Evolutionary conservation across 2,888 invertebrate species (phyloP), one percentile per base, ranked within the genome.

Genomic region (Liodrosophila aerea): DNA sequence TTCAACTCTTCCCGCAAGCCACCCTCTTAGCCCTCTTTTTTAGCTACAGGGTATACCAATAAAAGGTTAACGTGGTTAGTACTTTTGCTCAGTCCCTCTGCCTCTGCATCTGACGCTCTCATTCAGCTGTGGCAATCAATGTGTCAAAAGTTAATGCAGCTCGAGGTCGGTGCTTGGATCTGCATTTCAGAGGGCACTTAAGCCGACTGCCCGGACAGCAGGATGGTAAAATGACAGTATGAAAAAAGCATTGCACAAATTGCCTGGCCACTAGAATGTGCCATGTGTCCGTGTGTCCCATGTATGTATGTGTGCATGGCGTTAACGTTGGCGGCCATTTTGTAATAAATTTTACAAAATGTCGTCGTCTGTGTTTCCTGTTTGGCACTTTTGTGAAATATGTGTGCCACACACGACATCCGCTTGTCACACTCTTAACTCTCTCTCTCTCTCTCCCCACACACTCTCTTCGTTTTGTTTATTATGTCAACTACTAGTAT

Each of bases 361-460:
- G 71, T 69, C 71, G 57, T 72, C 73, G 68, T 67, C 63, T 64
- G 71, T 72, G 76, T 66, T 81, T 81, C 81, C 80, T 70, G 84
- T 76, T 83, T 80, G 75, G 77, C 81, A 77, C 81, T 75, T 75
- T 75, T 80, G 67, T 78, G 72, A 70, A 73, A 75, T 75, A 64
- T 77, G 73, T 70, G 67, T 70, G 67, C 62, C 71, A 64, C 60
- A 63, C 54, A 64, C 70, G 59, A 73, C 75, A 75, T 81, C 80
- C 80, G 81, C 63, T 61, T 81, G 80, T 81, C 84, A 81, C 77
- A 81, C 80, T 49, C 73, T 61, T 57, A 37, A 47, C 62, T 39
- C 45, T 1, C 29, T 4, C 34, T 27, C 37, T 5, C 16, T 11
- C 18, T 9, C 43, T 37, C 41, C 44, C 15, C 36, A 7, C 41